Evolutionary conservation across 2,797 vertebrate genomes (phyloP).

Genomic region (Gymnothorax reevesii): DNA sequence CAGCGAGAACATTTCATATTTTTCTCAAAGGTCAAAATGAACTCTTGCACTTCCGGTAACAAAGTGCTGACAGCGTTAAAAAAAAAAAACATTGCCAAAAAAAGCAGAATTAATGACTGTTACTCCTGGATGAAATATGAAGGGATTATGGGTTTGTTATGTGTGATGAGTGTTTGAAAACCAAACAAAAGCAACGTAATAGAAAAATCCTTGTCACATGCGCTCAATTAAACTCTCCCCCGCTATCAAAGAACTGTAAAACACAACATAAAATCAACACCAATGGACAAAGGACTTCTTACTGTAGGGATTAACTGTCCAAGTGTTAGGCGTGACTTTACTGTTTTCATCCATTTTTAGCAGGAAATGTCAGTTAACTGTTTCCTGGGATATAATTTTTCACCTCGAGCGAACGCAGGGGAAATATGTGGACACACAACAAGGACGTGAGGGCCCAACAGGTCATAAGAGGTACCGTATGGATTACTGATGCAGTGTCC

Average conservation of each 20-base stretch:
- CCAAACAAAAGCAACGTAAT: slow-evolving; percentile 16
- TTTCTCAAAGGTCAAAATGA: slow-evolving; percentile 3
- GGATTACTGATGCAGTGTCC: not conserved
- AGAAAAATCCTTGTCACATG: slow-evolving; percentile 23
- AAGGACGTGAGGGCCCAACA: not conserved
- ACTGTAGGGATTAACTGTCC: slow-evolving; percentile 21
- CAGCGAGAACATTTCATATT: not conserved
- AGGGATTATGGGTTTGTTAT: slow-evolving; percentile 21
- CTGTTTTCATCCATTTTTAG: not conserved
- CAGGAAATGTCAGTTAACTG: not conserved
- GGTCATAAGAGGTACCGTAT: not conserved
- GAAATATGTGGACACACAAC: not conserved
- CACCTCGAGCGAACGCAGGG: not conserved
- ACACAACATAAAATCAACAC: not conserved
- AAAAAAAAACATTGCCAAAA: not conserved
- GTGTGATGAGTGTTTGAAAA: slow-evolving; percentile 14
- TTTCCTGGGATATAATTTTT: slow-evolving; percentile 1
- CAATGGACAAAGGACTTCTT: slow-evolving; percentile 9
- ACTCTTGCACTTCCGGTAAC: not conserved
- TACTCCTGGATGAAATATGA: slow-evolving; percentile 17
- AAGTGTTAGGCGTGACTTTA: slow-evolving; percentile 19
- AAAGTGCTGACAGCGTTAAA: not conserved
- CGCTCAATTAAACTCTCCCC: not conserved
- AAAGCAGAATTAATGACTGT: not conserved
- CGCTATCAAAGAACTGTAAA: not conserved